Base-by-base conservation (phyloP, 2,113 vertebrate species). In the Pipa parva region DNA sequence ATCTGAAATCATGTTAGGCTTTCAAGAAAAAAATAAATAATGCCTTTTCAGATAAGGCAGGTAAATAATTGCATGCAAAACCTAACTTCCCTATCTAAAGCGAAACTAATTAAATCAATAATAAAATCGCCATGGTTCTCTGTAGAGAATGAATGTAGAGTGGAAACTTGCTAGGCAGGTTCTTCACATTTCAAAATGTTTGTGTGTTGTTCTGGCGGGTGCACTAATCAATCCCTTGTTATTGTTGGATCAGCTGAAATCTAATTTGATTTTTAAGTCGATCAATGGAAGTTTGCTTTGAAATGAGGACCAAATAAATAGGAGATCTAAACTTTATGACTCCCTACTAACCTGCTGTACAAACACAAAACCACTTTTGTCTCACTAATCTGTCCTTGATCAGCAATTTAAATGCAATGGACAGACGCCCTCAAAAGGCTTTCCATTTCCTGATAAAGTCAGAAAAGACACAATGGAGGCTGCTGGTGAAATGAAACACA, bases 351-450 rank as follows among this genome's bases (percentile, higher is more conserved):
- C 88, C 89, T 88, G 85, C 87, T 87, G 79, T 74, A 84, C 84
- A 87, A 90, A 87, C 84, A 85, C 72, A 83, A 84, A 42, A 86
- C 83, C 85, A 92, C 86, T 88, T 89, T 85, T 87, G 87, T 85
- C 81, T 86, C 76, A 69, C 87, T 91, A 89, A 92, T 92, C 92
- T 90, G 88, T 85, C 89, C 91, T 91, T 88, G 88, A 94, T 93
- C 91, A 86, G 87, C 88, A 87, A 89, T 90, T 88, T 88, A 83
- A 83, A 85, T 79, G 85, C 86, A 88, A 85, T 82, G 79, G 83
- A 84, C 81, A 81, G 83, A 60, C 66, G 26, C 66, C 66, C 51
- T 69, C 57, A 27, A 68, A 68, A 59, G 56, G 63, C 42, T 50
- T 49, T 17, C 55, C 42, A 49, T 67, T 59, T 58, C 45, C 52